Conservation (phyloP, 1,140 invertebrate genomes). For the Scaptomyza pallida region DNA sequence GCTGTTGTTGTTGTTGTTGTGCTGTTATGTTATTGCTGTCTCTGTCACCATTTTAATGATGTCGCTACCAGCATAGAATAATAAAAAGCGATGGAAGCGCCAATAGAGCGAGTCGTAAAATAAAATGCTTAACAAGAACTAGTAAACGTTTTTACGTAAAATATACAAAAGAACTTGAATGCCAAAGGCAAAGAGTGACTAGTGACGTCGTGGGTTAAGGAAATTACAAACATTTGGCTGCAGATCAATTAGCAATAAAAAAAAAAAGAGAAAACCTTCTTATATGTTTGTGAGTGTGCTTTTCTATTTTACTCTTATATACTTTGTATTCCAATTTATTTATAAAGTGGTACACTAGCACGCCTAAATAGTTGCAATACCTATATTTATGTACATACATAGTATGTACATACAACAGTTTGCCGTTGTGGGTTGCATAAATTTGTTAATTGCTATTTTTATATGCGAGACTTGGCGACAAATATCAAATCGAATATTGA, state of each 20-base stretch:
- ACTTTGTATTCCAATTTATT: slow-evolving; percentile 37
- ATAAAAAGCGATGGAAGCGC: slow-evolving; percentile 3
- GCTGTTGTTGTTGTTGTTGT: neutral
- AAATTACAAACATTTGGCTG: slow-evolving; percentile 47
- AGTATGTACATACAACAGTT: slow-evolving; percentile 12
- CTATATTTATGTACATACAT: neutral
- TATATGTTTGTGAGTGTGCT: too few species aligned
- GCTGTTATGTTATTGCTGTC: too few species aligned
- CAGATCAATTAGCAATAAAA: slow-evolving; percentile 38
- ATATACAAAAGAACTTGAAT: slow-evolving; percentile 8
- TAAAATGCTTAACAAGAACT: neutral
- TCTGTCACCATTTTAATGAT: slow-evolving; percentile 12
- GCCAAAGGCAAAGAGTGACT: slow-evolving; percentile 17
- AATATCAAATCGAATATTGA: slow-evolving; percentile 58
- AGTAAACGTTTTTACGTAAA: neutral
- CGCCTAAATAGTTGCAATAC: slow-evolving; percentile 22
- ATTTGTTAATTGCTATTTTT: slow-evolving; percentile 79
- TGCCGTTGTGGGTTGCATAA: slow-evolving; percentile 63
- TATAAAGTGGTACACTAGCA: slow-evolving; percentile 36
- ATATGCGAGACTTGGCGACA: slow-evolving; percentile 55
- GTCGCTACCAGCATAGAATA: slow-evolving; percentile 15
- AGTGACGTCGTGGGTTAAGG: slow-evolving; percentile 33
- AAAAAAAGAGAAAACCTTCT: too few species aligned
- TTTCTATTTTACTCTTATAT: neutral
- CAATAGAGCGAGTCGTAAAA: neutral